Conservation (phyloP, 2,113 vertebrate genomes). For the Pomatostomus ruficeps region DNA sequence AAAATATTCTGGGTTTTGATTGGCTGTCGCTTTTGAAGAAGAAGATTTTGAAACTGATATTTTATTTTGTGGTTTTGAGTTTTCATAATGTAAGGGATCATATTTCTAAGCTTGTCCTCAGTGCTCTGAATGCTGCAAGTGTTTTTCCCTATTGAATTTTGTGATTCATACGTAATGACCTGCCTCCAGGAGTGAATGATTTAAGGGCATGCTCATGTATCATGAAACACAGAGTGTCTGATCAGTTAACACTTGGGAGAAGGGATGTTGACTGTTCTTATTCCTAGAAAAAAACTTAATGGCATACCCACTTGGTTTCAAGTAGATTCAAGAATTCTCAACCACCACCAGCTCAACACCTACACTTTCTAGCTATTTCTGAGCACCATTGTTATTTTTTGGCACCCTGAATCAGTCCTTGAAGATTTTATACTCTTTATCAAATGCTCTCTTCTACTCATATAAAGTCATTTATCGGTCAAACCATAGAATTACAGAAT, state of each 20-base stretch:
- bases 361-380: neutral
- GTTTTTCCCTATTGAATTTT: neutral
- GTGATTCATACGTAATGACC: neutral
- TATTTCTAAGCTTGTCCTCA: neutral
- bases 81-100: neutral
- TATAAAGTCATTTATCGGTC: neutral
- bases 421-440: neutral
- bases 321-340: neutral
- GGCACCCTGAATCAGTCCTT: neutral
- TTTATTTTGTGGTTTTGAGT: neutral
- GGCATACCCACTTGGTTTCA: neutral
- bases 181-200: neutral
- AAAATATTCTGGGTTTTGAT: neutral
- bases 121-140: neutral
- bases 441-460: neutral
- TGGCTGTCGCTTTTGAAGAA: neutral
- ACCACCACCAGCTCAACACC: neutral
- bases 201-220: neutral
- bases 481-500: neutral
- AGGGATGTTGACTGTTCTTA: neutral
- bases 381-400: neutral
- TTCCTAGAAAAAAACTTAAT: neutral
- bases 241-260: neutral
- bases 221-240: neutral
- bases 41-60: neutral